phyloP scores from a whole-genome alignment of 2,113 vertebrate genomes.

The Origma solitaria region DNA sequence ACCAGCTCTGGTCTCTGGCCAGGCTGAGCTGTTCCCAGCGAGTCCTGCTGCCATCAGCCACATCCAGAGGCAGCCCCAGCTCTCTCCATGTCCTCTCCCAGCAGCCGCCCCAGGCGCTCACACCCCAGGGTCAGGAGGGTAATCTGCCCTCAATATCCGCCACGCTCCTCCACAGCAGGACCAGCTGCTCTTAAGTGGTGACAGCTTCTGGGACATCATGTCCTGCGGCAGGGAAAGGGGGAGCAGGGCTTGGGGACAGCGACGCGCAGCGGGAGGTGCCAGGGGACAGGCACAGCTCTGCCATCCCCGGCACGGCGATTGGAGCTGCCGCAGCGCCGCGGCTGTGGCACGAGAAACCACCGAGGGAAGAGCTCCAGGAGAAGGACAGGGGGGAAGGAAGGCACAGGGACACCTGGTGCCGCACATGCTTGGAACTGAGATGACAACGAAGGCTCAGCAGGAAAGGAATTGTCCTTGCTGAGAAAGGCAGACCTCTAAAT shows the following conservation, averaged over 20 bases:
- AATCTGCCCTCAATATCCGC: not conserved
- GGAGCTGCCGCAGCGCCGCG: accelerated
- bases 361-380: not conserved
- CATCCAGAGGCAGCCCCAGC: not conserved
- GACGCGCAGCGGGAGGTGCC: accelerated
- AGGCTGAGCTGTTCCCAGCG: accelerated
- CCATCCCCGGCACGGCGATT: accelerated
- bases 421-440: not conserved
- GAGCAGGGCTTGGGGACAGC: not conserved
- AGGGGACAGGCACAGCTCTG: not conserved
- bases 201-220: not conserved
- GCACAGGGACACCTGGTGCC: not conserved
- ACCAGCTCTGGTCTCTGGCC: accelerated
- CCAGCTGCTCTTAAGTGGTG: not conserved
- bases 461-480: not conserved
- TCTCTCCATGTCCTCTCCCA: not conserved
- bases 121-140: constrained; percentile 17
- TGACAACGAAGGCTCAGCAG: not conserved
- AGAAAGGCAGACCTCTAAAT: not conserved
- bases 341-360: accelerated
- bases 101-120: not conserved
- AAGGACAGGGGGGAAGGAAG: not conserved
- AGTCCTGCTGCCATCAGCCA: not conserved
- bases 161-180: not conserved
- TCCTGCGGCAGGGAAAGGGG: not conserved